Conservation (phyloP, 2,113 vertebrate genomes). For the Neofelis nebulosa region DNA sequence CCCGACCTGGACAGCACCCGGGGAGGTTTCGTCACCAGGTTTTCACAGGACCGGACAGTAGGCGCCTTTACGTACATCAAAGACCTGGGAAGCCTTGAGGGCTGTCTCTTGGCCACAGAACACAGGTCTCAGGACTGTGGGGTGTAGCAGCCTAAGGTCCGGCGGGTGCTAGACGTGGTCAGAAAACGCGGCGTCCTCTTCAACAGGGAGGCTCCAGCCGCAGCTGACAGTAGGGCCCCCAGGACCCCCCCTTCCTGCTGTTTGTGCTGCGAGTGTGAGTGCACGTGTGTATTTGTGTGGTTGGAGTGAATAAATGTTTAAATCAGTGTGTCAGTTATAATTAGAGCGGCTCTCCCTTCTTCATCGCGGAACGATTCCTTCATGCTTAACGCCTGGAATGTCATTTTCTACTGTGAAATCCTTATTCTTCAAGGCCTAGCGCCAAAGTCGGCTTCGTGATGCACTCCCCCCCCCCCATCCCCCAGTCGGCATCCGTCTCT, state of each 20-base stretch:
- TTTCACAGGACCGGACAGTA: background rate
- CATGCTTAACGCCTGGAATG: slow-evolving; percentile 75
- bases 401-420: slow-evolving; percentile 79
- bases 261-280: slow-evolving; percentile 6
- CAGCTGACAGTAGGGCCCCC: slow-evolving; percentile 25
- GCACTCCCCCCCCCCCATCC: slow-evolving; percentile 40
- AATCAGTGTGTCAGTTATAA: slow-evolving; percentile 74
- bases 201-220: slow-evolving; percentile 9
- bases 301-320: slow-evolving; percentile 78
- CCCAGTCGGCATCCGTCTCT: background rate
- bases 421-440: slow-evolving; percentile 74
- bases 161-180: background rate
- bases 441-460: slow-evolving; percentile 56
- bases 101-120: background rate
- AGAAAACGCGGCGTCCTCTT: background rate
- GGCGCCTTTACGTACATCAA: background rate
- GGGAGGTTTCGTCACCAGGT: background rate
- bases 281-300: slow-evolving; percentile 51
- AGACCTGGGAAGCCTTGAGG: background rate
- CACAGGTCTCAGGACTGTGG: background rate
- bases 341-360: slow-evolving; percentile 72
- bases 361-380: slow-evolving; percentile 57
- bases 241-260: slow-evolving; percentile 22
- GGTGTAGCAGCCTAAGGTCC: no score
- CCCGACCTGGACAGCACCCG: background rate